These are phyloP conservation scores for Saturnia japonica DNA, from an alignment of 2,888 invertebrate species.

Conservation along the genomic window DNA sequence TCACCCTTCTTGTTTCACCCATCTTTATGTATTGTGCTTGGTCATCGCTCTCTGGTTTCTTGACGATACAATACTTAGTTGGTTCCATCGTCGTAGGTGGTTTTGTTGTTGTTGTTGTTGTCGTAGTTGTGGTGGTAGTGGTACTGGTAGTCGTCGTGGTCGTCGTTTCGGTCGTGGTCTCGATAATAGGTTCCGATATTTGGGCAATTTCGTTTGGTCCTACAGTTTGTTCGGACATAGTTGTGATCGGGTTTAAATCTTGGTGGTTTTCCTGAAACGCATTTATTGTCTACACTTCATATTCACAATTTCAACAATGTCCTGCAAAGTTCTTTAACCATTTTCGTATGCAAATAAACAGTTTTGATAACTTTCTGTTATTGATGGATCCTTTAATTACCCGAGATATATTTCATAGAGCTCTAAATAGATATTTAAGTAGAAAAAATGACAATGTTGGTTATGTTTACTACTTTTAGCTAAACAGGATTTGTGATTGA, in stretches of 20 bases:
- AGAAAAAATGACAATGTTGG: too few species aligned
- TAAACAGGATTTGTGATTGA: too few species aligned
- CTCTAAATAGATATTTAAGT: too few species aligned
- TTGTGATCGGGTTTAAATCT: conserved; percentile 65
- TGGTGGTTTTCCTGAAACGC: conserved; percentile 61
- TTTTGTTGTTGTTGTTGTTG: conserved; percentile 78
- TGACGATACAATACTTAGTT: conserved; percentile 89
- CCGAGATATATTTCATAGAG: too few species aligned
- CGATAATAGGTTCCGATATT: conserved; percentile 67
- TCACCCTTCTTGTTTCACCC: conserved; percentile 92
- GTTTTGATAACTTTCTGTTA: too few species aligned
- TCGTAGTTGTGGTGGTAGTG: conserved; percentile 60
- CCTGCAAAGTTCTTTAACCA: too few species aligned
- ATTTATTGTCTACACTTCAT: neutral
- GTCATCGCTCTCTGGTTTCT: conserved; percentile 90
- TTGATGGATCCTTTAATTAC: too few species aligned
- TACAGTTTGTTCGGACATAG: conserved; percentile 73
- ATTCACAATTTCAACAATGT: too few species aligned
- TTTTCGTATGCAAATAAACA: too few species aligned
- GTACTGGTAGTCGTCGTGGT: conserved; percentile 54
- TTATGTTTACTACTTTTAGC: too few species aligned
- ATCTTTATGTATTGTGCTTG: conserved; percentile 89
- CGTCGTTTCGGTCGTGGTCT: conserved; percentile 60
- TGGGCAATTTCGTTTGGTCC: conserved; percentile 69
- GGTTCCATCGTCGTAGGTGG: conserved; percentile 83